These are phyloP conservation scores for Trachelus iudaicus DNA, from an alignment of 2,888 invertebrate species.

Conservation along the genomic window DNA sequence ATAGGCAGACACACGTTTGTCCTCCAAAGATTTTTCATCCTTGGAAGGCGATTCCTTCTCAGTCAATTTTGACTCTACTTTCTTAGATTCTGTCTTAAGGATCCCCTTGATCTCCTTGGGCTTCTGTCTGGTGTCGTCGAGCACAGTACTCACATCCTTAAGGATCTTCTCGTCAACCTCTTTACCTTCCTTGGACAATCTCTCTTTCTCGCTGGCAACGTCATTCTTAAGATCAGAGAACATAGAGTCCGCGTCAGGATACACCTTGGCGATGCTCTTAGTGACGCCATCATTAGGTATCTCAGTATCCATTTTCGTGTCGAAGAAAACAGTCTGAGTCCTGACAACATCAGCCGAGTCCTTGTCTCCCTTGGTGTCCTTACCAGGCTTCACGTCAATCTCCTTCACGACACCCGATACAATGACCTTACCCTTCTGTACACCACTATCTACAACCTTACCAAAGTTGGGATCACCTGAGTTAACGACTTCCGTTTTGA, in stretches of 20 bases:
- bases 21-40: constrained; percentile 38
- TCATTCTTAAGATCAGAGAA: constrained; percentile 25
- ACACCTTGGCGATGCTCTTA: constrained; percentile 38
- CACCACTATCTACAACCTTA: constrained; percentile 27
- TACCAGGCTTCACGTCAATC: constrained; percentile 18
- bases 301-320: constrained; percentile 36
- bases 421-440: constrained; percentile 24
- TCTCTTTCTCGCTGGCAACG: constrained; percentile 65
- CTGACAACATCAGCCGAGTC: constrained; percentile 3
- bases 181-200: constrained; percentile 69
- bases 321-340: constrained; percentile 37
- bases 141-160: constrained; percentile 66
- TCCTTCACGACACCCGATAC: constrained; percentile 21
- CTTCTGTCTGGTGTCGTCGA: constrained; percentile 64
- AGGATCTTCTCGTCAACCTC: constrained; percentile 69
- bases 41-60: constrained; percentile 23
- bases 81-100: constrained; percentile 15
- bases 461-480: constrained; percentile 21
- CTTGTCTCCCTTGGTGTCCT: background rate
- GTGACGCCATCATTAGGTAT: constrained; percentile 22
- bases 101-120: constrained; percentile 19
- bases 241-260: constrained; percentile 35
- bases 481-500: constrained; percentile 18
- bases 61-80: constrained; percentile 26
- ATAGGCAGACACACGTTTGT: constrained; percentile 40